A percentile compares a stretch with the other conserved stretches of the same genome.
phyloP scores from a whole-genome alignment of 2,113 vertebrate genomes.

The Bos taurus region ARS-UCD2.0 NC_037347.1:15118001-15118500 shows the following conservation, averaged over 20 bases:
- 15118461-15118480: neutral
- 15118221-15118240: neutral
- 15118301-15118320: neutral
- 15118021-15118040: neutral
- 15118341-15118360: neutral
- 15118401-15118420: neutral
- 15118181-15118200: neutral
- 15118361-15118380: neutral
- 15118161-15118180: neutral
- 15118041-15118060: neutral
- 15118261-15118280: neutral
- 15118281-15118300: neutral
- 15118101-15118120: neutral
- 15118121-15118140: neutral
- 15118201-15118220: neutral
- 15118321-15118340: neutral
- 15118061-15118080: neutral
- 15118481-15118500: neutral
- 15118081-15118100: neutral
- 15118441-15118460: neutral
- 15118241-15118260: neutral
- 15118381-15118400: neutral
- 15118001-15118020: neutral
- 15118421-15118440: neutral
- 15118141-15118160: neutral